Conservation (phyloP, 2,888 invertebrate genomes). For the Homarus gammarus region DNA sequence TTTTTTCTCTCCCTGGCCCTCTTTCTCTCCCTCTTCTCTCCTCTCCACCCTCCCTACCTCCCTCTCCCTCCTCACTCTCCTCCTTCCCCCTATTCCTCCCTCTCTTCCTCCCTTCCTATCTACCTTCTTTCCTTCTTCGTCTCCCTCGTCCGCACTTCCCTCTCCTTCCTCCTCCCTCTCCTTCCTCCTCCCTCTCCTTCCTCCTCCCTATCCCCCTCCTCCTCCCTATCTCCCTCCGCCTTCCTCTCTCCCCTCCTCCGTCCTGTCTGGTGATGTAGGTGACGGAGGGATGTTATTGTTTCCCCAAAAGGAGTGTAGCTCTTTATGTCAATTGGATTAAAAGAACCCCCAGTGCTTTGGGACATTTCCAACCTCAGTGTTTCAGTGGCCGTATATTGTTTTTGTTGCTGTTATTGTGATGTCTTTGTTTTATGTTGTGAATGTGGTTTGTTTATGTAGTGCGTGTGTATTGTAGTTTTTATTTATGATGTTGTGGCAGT, state of each 20-base stretch:
- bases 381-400: too few species aligned
- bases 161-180: neutral
- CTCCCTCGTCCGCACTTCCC: neutral
- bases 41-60: neutral
- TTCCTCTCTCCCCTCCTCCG: neutral
- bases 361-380: too few species aligned
- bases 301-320: too few species aligned
- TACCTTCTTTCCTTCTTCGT: neutral
- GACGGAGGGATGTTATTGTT: neutral
- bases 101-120: neutral
- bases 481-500: too few species aligned
- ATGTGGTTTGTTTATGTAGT: too few species aligned
- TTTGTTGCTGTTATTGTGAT: too few species aligned
- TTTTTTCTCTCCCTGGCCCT: neutral
- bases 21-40: neutral
- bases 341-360: too few species aligned
- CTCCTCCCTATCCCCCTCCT: slow-evolving; percentile 4
- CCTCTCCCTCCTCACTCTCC: neutral
- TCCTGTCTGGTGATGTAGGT: slow-evolving; percentile 19
- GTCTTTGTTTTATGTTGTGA: too few species aligned
- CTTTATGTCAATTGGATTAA: too few species aligned
- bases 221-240: neutral
- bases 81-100: neutral
- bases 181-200: neutral
- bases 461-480: too few species aligned